phyloP scores from a whole-genome alignment of 2,797 vertebrate species.

The Carcharodon carcharias region DNA sequence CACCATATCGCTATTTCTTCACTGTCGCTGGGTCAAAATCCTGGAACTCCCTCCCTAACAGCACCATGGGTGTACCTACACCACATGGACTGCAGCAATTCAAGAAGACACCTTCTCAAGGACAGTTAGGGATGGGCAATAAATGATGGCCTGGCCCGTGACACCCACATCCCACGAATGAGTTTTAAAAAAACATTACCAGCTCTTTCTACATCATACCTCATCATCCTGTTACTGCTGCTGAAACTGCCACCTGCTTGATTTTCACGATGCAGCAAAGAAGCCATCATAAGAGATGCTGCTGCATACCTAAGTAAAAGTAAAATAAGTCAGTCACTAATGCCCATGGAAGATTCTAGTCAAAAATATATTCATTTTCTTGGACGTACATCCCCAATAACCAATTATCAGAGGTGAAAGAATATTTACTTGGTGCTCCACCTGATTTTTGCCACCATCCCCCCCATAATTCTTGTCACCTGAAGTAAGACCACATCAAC shows the following conservation, averaged over 20 bases:
- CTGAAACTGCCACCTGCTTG: neutral
- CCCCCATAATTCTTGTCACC: neutral
- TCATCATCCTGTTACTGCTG: neutral
- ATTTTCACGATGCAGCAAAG: neutral
- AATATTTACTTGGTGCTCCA: neutral
- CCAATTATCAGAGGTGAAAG: neutral
- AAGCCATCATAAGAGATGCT: slow-evolving; percentile 11
- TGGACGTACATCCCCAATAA: neutral
- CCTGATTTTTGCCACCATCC: neutral
- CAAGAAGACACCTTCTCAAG: no score
- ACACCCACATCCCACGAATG: no score
- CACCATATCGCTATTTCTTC: no score
- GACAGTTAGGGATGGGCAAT: no score
- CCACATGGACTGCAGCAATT: no score
- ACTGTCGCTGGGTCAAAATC: no score
- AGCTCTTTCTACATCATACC: neutral
- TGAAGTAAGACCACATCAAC: neutral
- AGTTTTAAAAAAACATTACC: no score
- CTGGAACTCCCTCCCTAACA: no score
- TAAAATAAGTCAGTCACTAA: neutral
- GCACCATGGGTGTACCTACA: no score
- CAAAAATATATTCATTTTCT: neutral
- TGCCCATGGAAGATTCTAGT: neutral
- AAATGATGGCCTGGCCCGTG: no score
- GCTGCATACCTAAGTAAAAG: neutral